phyloP scores from a whole-genome alignment of 2,113 vertebrate genomes.

The Fulmarus glacialis region DNA sequence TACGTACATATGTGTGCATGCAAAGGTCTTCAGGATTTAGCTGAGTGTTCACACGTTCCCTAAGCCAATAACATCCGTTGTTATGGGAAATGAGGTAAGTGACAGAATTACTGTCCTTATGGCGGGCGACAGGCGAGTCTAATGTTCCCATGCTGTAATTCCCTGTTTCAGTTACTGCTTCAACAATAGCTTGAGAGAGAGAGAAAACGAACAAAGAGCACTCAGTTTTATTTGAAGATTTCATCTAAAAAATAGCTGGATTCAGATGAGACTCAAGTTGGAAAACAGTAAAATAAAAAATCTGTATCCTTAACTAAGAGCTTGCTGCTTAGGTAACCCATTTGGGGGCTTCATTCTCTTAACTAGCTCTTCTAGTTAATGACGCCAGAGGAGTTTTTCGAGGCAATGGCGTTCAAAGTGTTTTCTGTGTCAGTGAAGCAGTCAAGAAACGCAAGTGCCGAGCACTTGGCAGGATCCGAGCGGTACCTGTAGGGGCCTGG shows the following conservation, averaged over 20 bases:
- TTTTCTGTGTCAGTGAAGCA: fast-evolving
- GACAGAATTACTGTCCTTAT: conserved; percentile 69
- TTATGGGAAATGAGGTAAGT: conserved; percentile 75
- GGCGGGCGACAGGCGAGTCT: conserved; percentile 47
- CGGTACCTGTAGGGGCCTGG: neutral
- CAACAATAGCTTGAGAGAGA: neutral
- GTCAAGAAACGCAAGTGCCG: neutral
- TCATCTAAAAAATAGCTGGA: neutral
- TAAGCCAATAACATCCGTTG: conserved; percentile 69
- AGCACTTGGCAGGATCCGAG: neutral
- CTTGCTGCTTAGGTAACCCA: fast-evolving
- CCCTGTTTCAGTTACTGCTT: neutral
- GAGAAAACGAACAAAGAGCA: neutral
- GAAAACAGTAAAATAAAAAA: neutral
- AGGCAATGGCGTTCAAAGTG: fast-evolving
- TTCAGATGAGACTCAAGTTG: neutral
- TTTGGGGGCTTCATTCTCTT: fast-evolving
- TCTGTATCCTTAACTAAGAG: fast-evolving
- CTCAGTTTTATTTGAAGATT: neutral
- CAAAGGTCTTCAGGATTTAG: conserved; percentile 53
- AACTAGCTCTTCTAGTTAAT: fast-evolving
- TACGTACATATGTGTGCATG: neutral
- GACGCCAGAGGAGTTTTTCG: neutral
- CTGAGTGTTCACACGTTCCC: conserved; percentile 58
- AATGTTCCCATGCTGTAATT: conserved; percentile 53